Evolutionary conservation across 2,797 vertebrate genomes (phyloP).

Genomic region (Amphiprion clarkii): DNA sequence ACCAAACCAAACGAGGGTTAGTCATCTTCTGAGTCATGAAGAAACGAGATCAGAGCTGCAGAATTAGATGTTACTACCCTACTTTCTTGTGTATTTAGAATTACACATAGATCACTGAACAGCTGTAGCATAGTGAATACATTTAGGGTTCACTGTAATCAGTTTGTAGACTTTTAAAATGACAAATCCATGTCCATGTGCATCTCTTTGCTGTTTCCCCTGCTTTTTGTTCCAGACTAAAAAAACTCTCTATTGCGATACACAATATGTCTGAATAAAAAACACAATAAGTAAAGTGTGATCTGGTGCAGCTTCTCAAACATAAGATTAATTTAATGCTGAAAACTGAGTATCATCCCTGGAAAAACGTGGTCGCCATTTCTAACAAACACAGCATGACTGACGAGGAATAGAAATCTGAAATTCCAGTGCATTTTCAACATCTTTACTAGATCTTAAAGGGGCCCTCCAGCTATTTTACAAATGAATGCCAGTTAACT

Average conservation of each 20-base stretch:
- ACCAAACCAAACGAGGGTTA: slow-evolving; percentile 28
- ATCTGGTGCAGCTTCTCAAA: too few species aligned
- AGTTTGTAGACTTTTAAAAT: too few species aligned
- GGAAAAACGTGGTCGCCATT: too few species aligned
- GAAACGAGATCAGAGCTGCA: slow-evolving; percentile 4
- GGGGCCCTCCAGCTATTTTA: not conserved
- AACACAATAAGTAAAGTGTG: too few species aligned
- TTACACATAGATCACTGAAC: not conserved
- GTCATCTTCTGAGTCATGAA: slow-evolving; percentile 60
- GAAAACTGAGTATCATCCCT: too few species aligned
- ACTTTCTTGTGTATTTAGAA: not conserved
- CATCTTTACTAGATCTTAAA: not conserved
- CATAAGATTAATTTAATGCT: too few species aligned
- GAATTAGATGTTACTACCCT: not conserved
- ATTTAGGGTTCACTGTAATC: too few species aligned
- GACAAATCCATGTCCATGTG: not conserved
- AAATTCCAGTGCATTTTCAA: not conserved
- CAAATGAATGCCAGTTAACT: not conserved
- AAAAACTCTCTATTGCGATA: too few species aligned
- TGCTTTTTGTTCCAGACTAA: too few species aligned
- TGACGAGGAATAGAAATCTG: not conserved
- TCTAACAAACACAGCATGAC: too few species aligned
- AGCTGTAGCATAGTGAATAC: not conserved
- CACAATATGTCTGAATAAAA: too few species aligned
- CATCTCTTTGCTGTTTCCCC: not conserved